A percentile compares a stretch with the other conserved stretches of the same genome.
phyloP scores from a whole-genome alignment of 2,113 vertebrate genomes.

The Apteryx mantelli region DNA sequence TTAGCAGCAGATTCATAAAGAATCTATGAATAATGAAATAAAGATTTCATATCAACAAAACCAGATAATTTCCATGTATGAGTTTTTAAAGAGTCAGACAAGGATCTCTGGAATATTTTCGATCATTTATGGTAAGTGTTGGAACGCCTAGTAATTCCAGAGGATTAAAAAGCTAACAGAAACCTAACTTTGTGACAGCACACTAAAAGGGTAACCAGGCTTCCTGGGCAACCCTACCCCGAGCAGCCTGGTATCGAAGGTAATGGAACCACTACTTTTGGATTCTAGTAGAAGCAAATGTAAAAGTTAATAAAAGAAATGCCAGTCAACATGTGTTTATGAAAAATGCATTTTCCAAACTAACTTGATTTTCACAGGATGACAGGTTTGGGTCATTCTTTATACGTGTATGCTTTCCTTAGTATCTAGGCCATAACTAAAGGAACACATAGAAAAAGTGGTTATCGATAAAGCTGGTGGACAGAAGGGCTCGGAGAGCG shows the following conservation, averaged over 20 bases:
- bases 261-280: neutral
- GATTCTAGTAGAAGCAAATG: neutral
- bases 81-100: neutral
- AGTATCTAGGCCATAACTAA: neutral
- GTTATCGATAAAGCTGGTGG: too few relatives aligned
- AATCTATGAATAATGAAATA: neutral
- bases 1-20: slow-evolving; percentile 17
- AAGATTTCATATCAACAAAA: slow-evolving; percentile 15
- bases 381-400: neutral
- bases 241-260: neutral
- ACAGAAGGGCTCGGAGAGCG: too few relatives aligned
- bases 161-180: neutral
- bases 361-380: neutral
- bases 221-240: neutral
- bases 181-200: neutral
- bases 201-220: neutral
- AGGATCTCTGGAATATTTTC: neutral
- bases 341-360: neutral
- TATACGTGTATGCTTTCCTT: neutral
- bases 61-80: neutral
- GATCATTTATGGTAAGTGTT: slow-evolving; percentile 10
- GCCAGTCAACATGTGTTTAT: neutral
- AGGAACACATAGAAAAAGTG: neutral
- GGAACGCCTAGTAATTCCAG: neutral
- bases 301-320: neutral